Conservation (phyloP, 2,888 invertebrate species). For the Philereme vetulata region DNA sequence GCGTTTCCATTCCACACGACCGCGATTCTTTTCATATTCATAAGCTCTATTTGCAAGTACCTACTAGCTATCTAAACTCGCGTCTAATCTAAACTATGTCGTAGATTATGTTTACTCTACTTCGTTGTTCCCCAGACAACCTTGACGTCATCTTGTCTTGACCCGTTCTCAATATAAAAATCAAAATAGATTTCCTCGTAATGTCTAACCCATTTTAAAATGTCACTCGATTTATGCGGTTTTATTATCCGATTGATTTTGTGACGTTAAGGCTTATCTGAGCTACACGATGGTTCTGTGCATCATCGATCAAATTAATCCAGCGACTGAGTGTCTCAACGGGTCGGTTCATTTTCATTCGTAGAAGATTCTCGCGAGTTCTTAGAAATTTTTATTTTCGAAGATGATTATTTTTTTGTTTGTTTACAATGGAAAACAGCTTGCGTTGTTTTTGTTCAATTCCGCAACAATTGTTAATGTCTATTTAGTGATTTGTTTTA, state of each 20-base stretch:
- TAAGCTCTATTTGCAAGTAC: not conserved
- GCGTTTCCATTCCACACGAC: constrained; percentile 25
- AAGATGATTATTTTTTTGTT: constrained; percentile 42
- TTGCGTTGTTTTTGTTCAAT: constrained; percentile 8
- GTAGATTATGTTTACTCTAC: constrained; percentile 40
- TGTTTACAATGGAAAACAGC: constrained; percentile 41
- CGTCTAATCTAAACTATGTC: constrained; percentile 41
- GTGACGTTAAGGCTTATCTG: constrained; percentile 38
- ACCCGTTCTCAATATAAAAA: constrained; percentile 48
- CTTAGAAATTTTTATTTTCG: constrained; percentile 41
- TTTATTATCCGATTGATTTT: constrained; percentile 24
- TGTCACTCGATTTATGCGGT: constrained; percentile 39
- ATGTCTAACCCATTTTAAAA: constrained; percentile 44
- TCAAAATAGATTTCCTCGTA: constrained; percentile 46
- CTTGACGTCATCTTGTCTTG: constrained; percentile 54
- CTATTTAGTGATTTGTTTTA: constrained; percentile 27
- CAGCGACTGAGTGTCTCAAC: constrained; percentile 28
- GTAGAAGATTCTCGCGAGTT: constrained; percentile 34
- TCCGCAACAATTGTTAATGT: constrained; percentile 14
- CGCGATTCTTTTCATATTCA: constrained; percentile 39
- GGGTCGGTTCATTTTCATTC: constrained; percentile 31
- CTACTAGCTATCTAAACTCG: constrained; percentile 5
- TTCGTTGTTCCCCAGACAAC: constrained; percentile 47
- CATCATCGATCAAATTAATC: constrained; percentile 46
- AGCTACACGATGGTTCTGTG: constrained; percentile 34